Evolutionary conservation across 2,113 vertebrate genomes (phyloP).

Genomic region (Saimiri boliviensis): DNA sequence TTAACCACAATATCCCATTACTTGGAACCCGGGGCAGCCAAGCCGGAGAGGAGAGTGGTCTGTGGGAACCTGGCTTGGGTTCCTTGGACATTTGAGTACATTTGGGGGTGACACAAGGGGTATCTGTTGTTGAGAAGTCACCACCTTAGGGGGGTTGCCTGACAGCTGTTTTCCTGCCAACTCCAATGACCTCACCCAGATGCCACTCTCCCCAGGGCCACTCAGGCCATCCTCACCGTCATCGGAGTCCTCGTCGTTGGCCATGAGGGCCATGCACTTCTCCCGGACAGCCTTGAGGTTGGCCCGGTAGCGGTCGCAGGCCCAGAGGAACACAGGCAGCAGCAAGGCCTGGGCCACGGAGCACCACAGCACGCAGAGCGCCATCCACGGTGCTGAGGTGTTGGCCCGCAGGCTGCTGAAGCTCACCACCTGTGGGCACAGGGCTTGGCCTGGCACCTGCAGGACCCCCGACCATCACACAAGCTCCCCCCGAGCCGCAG

Average conservation of each 20-base stretch:
- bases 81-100: not conserved
- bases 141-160: not conserved
- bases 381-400: conserved; percentile 93
- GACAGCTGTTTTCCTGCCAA: not conserved
- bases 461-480: not conserved
- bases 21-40: not conserved
- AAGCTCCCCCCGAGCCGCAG: rapidly evolving
- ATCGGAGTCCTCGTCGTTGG: conserved; percentile 88
- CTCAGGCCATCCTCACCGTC: conserved; percentile 85
- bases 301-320: conserved; percentile 94
- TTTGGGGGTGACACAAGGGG: not conserved
- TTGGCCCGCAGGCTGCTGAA: conserved; percentile 93
- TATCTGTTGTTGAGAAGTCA: not conserved
- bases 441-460: not conserved
- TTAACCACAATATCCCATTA: not conserved
- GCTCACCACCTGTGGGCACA: conserved; percentile 90
- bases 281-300: conserved; percentile 93
- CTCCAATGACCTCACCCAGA: not conserved
- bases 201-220: not conserved
- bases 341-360: conserved; percentile 93
- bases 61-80: not conserved
- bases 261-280: conserved; percentile 93
- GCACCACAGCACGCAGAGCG: conserved; percentile 94
- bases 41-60: not conserved
- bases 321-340: conserved; percentile 93